These are phyloP conservation scores for Capitulum mitella DNA, from an alignment of 2,888 invertebrate genomes.

Conservation along the genomic window DNA sequence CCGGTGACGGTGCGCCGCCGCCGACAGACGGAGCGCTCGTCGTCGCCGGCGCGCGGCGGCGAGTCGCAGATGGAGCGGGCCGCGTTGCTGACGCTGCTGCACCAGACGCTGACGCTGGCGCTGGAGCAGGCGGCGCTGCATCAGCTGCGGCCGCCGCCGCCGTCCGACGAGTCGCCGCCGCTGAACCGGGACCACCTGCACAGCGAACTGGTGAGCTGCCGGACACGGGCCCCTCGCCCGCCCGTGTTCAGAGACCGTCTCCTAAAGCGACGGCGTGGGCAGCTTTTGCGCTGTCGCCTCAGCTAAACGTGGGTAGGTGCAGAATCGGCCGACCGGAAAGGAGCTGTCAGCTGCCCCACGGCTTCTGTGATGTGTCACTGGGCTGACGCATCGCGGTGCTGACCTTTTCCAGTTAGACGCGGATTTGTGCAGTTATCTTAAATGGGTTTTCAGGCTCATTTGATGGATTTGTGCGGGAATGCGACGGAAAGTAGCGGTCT, in stretches of 20 bases:
- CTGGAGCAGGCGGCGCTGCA: conserved; percentile 15
- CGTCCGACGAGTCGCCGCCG: background rate
- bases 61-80: background rate
- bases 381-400: too few species aligned
- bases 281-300: too few species aligned
- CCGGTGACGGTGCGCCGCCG: background rate
- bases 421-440: too few species aligned
- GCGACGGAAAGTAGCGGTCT: too few species aligned
- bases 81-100: background rate
- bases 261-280: background rate
- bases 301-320: too few species aligned
- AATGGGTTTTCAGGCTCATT: too few species aligned
- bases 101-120: background rate
- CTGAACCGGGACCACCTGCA: background rate
- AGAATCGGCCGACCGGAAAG: background rate
- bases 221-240: background rate
- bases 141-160: background rate
- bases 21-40: background rate
- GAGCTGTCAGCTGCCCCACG: background rate
- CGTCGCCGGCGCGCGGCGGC: background rate
- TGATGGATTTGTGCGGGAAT: too few species aligned
- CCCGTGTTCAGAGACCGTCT: background rate
- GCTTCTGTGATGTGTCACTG: background rate
- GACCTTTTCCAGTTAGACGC: too few species aligned
- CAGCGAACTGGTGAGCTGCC: background rate